These are phyloP conservation scores for Myotis yumanensis DNA, from an alignment of 2,113 vertebrate genomes.

Conservation along the genomic window DNA sequence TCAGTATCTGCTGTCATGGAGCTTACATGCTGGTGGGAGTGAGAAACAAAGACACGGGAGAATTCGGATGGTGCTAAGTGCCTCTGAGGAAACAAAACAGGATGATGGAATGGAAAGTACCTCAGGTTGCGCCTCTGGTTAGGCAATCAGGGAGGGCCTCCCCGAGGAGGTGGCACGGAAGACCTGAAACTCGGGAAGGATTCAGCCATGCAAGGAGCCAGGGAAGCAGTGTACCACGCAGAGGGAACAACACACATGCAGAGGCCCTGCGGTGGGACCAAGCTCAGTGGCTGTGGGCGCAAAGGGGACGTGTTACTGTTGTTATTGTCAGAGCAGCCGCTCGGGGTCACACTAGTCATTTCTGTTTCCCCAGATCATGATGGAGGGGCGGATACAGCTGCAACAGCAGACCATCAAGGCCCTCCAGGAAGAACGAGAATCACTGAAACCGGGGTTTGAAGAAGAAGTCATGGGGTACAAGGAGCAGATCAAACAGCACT, in stretches of 20 bases:
- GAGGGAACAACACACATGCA: fast-evolving
- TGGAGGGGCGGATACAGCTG: conserved; percentile 48
- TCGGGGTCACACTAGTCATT: fast-evolving
- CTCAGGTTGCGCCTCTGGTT: not conserved
- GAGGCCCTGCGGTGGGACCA: not conserved
- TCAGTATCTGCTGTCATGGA: not conserved
- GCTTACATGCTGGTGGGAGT: not conserved
- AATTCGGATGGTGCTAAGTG: not conserved
- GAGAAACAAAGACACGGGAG: not conserved
- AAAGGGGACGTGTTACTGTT: fast-evolving
- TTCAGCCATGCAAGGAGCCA: not conserved
- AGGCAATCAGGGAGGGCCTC: not conserved
- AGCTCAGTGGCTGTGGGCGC: not conserved
- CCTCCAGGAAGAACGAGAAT: conserved; percentile 16
- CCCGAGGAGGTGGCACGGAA: not conserved
- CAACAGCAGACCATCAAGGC: conserved; percentile 53
- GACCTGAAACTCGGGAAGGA: not conserved
- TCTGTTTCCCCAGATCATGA: conserved; percentile 54
- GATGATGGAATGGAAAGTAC: not conserved
- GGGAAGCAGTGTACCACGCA: too few species aligned
- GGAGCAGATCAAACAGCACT: conserved; percentile 87
- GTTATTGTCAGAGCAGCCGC: fast-evolving
- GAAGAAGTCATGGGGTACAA: conserved; percentile 80
- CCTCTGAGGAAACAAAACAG: not conserved
- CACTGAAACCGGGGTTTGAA: conserved; percentile 70